Evolutionary conservation across 1,140 invertebrate species (phyloP), one percentile per base, ranked within the genome.

Genomic region (Diachasma alloeum): DNA sequence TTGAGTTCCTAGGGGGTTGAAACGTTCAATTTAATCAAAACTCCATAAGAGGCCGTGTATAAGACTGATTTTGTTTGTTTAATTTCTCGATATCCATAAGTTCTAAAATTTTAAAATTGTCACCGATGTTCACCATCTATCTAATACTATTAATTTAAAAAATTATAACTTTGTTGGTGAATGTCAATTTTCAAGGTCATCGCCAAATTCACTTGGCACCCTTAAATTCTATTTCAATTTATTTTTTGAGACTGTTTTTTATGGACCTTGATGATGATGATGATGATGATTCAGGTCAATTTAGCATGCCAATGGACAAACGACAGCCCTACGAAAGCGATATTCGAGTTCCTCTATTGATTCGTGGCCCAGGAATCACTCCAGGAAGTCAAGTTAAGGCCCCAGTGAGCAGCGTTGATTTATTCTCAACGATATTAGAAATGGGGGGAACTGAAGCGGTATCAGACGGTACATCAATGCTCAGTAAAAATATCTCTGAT

Each of bases 261-360:
- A 31, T 26, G 10, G 9, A 15, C 11, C 10, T 1, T 46, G n/a
- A n/a, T n/a, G n/a, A n/a, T n/a, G n/a, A n/a, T 46, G 44, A 4
- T 15, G 2, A 76, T 63, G 19, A 67, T 39, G 46, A 68, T 71
- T 13, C 80, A 94, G 95, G 96, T 59, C 96, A 97, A 89, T 97
- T 96, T 87, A 93, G 94, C 24, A 91, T 96, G 88, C 94, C 96
- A 0, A 93, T 93, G 83, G 97, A 97, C 86, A 98, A 98, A 85
- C 90, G 96, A 22, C 95, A 97, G 80, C 94, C 95, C 0, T 98
- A 98, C 85, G 96, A 98, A 83, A 94, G 95, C 4, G 97, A 98
- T 83, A 95, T 97, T 39, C 91, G 92, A 81, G 93, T 97, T 0
- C 96, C 97, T 6, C 87, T 98, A 13, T 81, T 97, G 31, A 92